Percentiles rank a stretch among this genome's conserved stretches.
Conservation (phyloP, 2,113 vertebrate genomes). For the Osmerus eperlanus region DNA sequence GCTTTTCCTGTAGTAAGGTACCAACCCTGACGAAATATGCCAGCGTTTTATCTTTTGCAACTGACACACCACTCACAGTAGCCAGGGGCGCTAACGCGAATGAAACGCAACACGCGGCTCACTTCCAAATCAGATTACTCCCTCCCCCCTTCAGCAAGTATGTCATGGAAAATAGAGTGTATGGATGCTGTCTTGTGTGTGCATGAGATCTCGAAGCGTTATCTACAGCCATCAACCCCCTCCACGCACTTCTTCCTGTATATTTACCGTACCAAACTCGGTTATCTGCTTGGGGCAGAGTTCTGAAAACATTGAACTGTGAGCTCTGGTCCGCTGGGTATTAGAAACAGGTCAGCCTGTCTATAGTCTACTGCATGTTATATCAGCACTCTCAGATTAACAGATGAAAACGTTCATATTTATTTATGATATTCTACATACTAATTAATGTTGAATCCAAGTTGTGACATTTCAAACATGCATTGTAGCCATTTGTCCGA, state of each 20-base stretch:
- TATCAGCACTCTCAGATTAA: no score
- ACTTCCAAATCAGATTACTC: background rate
- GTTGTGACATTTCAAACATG: no score
- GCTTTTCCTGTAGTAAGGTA: background rate
- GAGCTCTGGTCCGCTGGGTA: no score
- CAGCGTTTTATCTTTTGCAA: background rate
- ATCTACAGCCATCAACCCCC: background rate
- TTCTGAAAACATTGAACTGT: no score
- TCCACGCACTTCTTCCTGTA: background rate
- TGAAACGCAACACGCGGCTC: background rate
- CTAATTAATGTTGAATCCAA: no score
- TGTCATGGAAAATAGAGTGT: background rate
- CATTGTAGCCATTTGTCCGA: no score
- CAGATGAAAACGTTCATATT: no score
- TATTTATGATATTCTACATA: no score
- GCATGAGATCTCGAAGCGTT: background rate
- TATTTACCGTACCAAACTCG: background rate
- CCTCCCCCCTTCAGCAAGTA: background rate
- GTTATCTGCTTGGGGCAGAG: background rate
- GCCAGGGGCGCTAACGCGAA: background rate
- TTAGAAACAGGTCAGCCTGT: no score
- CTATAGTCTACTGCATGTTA: no score
- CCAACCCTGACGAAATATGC: background rate
- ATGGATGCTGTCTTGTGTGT: background rate
- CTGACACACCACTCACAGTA: background rate